These are phyloP conservation scores for Drosophila ananassae DNA, from an alignment of 1,140 invertebrate genomes.

Conservation along the genomic window DNA sequence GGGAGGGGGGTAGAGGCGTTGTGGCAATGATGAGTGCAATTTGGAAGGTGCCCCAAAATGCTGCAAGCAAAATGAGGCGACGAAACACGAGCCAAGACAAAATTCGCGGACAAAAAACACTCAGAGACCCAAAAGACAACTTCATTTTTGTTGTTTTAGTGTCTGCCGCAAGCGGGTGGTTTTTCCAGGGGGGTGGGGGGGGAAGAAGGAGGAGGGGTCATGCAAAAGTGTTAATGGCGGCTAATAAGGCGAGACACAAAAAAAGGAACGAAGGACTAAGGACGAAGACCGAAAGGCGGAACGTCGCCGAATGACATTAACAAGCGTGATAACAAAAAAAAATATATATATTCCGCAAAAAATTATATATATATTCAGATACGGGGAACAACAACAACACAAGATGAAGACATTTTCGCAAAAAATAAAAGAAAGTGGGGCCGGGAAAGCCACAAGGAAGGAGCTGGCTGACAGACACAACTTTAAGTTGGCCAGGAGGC, in stretches of 20 bases:
- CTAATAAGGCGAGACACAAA: slow-evolving; percentile 68
- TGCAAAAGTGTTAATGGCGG: slow-evolving; percentile 74
- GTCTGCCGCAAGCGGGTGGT: slow-evolving; percentile 13
- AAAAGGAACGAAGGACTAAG: slow-evolving; percentile 40
- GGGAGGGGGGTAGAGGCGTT: neutral
- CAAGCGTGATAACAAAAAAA: slow-evolving; percentile 71
- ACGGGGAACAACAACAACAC: slow-evolving; percentile 4
- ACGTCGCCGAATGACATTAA: slow-evolving; percentile 64
- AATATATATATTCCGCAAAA: neutral
- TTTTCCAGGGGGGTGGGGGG: neutral
- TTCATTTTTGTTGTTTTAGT: slow-evolving; percentile 27
- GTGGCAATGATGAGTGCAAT: slow-evolving; percentile 2
- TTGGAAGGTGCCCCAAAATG: slow-evolving; percentile 50
- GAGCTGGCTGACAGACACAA: neutral
- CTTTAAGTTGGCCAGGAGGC: slow-evolving; percentile 14
- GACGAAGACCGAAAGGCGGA: slow-evolving; percentile 19
- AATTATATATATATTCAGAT: neutral
- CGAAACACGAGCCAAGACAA: slow-evolving; percentile 51
- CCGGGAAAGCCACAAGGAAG: slow-evolving; percentile 9
- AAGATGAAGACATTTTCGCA: slow-evolving; percentile 15
- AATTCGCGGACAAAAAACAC: slow-evolving; percentile 31
- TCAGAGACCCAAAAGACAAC: slow-evolving; percentile 22
- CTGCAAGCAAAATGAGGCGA: slow-evolving; percentile 65
- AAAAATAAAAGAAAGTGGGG: slow-evolving; percentile 27
- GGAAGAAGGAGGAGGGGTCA: slow-evolving; percentile 8